Percentiles rank a stretch among this genome's conserved stretches.
Conservation (phyloP, 2,113 vertebrate species). For the Cheirogaleus medius region DNA sequence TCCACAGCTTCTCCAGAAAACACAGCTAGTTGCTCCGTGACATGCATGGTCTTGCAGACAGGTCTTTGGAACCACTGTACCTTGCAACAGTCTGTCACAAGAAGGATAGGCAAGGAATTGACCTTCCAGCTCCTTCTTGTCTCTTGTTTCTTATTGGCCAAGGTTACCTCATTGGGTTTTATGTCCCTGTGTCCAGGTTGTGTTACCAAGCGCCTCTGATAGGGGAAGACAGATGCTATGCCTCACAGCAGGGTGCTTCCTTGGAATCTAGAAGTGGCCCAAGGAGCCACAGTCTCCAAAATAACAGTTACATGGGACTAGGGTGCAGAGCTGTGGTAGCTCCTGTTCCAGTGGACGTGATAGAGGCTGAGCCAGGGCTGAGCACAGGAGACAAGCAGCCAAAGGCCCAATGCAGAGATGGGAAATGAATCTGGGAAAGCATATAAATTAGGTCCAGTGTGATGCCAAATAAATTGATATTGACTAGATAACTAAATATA, state of each 20-base stretch:
- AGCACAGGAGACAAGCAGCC: background rate
- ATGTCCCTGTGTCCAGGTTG: background rate
- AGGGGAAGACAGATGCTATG: background rate
- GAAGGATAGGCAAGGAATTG: background rate
- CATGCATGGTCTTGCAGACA: background rate
- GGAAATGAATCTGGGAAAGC: background rate
- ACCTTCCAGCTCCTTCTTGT: background rate
- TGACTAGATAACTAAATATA: background rate
- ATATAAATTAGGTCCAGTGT: background rate
- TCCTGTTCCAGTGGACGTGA: background rate
- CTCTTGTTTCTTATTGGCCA: background rate
- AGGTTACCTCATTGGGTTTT: background rate
- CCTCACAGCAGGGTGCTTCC: background rate
- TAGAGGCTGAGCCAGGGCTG: background rate
- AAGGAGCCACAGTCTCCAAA: background rate
- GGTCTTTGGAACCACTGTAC: background rate
- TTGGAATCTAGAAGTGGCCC: background rate
- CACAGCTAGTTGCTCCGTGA: background rate
- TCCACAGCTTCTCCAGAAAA: background rate
- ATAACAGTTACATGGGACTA: background rate
- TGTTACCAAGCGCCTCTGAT: background rate
- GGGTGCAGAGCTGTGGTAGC: background rate
- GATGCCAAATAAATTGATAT: background rate
- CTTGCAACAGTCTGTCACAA: background rate
- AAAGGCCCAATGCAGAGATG: background rate